Conservation (phyloP, 2,888 invertebrate genomes). For the Gymnosoma rotundatum region DNA sequence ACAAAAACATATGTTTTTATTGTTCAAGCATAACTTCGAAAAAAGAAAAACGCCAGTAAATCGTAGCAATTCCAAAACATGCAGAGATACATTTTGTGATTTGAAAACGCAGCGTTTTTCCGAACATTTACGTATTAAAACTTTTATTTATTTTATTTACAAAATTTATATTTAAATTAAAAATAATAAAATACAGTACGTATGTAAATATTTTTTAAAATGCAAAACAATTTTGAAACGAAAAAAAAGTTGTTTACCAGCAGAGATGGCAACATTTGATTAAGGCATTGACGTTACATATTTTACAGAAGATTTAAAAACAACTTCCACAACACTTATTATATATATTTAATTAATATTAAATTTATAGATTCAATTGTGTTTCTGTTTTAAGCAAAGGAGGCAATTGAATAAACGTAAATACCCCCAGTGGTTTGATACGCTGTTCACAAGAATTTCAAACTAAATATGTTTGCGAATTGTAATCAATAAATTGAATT, state of each 20-base stretch:
- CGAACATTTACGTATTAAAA: too few relatives aligned
- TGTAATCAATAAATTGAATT: constrained; percentile 5
- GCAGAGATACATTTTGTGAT: too few relatives aligned
- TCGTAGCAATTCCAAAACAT: too few relatives aligned
- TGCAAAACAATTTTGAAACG: constrained; percentile 37
- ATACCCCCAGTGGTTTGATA: constrained; percentile 45
- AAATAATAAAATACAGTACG: too few relatives aligned
- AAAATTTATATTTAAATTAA: not conserved
- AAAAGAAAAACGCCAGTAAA: too few relatives aligned
- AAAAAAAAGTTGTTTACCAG: constrained; percentile 62
- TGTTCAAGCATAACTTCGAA: too few relatives aligned
- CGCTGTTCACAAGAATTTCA: too few relatives aligned
- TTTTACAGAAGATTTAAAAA: not conserved
- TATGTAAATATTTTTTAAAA: constrained; percentile 9
- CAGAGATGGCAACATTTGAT: constrained; percentile 57
- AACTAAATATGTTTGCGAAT: not conserved
- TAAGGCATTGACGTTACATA: constrained; percentile 47
- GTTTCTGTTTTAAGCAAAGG: not conserved
- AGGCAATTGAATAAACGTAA: constrained; percentile 1
- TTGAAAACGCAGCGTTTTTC: too few relatives aligned
- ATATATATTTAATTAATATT: not conserved
- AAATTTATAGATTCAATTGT: not conserved
- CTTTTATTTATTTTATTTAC: not conserved
- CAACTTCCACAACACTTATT: too few relatives aligned
- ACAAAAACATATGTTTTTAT: too few relatives aligned